Percentiles rank a stretch among this genome's conserved stretches.
These are phyloP conservation scores for Kryphioiulus occultus DNA, from an alignment of 2,888 invertebrate species.

Conservation along the genomic window DNA sequence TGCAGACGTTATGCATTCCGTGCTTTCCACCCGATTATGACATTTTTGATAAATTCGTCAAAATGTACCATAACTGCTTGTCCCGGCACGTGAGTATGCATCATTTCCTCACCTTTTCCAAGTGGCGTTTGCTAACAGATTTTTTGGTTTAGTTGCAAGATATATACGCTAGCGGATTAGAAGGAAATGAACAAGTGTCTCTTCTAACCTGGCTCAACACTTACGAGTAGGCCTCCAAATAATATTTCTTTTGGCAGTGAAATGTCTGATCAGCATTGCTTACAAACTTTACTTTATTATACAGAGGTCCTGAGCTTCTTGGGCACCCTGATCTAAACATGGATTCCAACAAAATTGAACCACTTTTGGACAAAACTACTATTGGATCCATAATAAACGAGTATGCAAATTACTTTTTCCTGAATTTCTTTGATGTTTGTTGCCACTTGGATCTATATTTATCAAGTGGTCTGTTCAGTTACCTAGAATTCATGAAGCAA, in stretches of 20 bases:
- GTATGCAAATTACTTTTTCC: neutral
- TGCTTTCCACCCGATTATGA: constrained; percentile 96
- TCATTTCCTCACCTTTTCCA: neutral
- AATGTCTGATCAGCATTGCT: neutral
- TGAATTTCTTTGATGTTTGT: neutral
- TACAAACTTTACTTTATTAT: neutral
- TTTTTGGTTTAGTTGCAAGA: constrained; percentile 73
- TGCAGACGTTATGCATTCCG: constrained; percentile 78
- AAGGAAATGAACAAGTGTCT: constrained; percentile 97
- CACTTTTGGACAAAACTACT: constrained; percentile 77
- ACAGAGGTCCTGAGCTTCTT: constrained; percentile 81
- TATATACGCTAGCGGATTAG: constrained; percentile 83
- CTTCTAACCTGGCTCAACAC: constrained; percentile 93
- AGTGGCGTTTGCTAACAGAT: neutral
- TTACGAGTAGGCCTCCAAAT: constrained; percentile 68
- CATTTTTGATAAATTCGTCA: constrained; percentile 88
- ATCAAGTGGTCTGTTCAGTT: constrained; percentile 53
- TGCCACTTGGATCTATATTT: neutral
- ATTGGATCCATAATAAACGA: neutral
- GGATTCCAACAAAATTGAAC: constrained; percentile 73
- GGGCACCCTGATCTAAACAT: constrained; percentile 79
- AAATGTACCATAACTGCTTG: constrained; percentile 91
- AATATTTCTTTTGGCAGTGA: neutral
- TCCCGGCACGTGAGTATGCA: constrained; percentile 60
- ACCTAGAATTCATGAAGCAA: constrained; percentile 77